phyloP scores from a whole-genome alignment of 2,797 vertebrate genomes.

The Pseudocheirus occidentalis region DNA sequence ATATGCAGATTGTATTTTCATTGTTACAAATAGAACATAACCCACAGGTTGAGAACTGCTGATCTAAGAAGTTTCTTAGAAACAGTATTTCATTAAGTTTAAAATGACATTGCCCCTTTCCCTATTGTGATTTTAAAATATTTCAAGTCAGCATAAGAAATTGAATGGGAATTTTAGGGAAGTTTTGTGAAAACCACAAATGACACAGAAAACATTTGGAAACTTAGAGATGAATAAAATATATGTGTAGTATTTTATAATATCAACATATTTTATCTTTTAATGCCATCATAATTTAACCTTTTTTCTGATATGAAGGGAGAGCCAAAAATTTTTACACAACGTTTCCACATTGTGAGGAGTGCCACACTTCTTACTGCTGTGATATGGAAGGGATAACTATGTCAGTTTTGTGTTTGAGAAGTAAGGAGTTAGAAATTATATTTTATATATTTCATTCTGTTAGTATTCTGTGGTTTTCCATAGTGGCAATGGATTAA shows the following conservation, averaged over 20 bases:
- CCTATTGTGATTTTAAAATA: neutral
- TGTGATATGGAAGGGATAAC: neutral
- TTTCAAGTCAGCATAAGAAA: neutral
- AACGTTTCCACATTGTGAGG: neutral
- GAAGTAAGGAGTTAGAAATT: neutral
- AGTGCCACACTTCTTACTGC: neutral
- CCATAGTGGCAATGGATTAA: neutral
- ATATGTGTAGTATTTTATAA: neutral
- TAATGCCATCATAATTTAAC: too few relatives aligned
- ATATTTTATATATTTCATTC: neutral
- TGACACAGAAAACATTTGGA: neutral
- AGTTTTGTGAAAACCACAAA: neutral
- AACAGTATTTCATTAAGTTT: conserved; percentile 62
- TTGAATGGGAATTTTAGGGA: neutral
- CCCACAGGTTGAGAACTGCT: too few relatives aligned
- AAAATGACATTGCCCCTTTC: conserved; percentile 16
- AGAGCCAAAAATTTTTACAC: neutral
- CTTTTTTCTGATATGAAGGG: neutral
- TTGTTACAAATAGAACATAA: too few relatives aligned
- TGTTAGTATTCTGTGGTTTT: neutral
- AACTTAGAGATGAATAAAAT: neutral
- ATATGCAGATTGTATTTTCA: too few relatives aligned
- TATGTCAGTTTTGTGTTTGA: neutral
- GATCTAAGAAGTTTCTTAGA: conserved; percentile 8
- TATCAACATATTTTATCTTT: neutral